phyloP scores from a whole-genome alignment of 64 coral and sea anemone species.

The Anthopleura sola region DNA sequence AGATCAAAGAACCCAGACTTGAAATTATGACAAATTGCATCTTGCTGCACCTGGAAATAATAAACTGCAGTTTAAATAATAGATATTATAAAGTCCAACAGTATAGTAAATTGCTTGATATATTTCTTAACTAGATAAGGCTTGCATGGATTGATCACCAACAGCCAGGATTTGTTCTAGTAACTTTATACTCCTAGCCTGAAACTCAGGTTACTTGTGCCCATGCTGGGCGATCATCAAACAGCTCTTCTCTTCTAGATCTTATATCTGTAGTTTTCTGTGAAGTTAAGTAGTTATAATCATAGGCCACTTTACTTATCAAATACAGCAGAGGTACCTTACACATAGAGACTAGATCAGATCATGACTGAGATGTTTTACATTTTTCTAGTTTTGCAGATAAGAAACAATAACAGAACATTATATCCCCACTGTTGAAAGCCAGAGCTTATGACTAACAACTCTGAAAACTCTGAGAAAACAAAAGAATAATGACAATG shows the following conservation, averaged over 20 bases:
- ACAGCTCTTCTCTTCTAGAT: too few relatives aligned
- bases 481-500: too few relatives aligned
- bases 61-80: neutral
- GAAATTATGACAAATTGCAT: neutral
- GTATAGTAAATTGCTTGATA: too few relatives aligned
- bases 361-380: conserved; percentile 5
- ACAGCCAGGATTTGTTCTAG: neutral
- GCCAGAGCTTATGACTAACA: too few relatives aligned
- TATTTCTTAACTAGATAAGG: neutral
- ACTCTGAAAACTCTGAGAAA: too few relatives aligned
- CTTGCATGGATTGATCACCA: neutral
- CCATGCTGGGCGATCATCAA: too few relatives aligned
- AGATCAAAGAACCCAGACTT: neutral
- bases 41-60: neutral
- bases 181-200: too few relatives aligned
- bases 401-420: conserved; percentile 13
- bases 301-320: too few relatives aligned
- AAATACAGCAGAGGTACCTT: neutral
- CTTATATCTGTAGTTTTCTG: too few relatives aligned
- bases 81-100: too few relatives aligned
- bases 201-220: too few relatives aligned
- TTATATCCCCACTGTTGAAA: neutral
- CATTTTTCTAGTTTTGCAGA: conserved; percentile 1
- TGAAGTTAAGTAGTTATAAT: too few relatives aligned
- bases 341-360: neutral